These are phyloP conservation scores for Embiotoca jacksoni DNA, from an alignment of 2,113 vertebrate species.

Conservation along the genomic window DNA sequence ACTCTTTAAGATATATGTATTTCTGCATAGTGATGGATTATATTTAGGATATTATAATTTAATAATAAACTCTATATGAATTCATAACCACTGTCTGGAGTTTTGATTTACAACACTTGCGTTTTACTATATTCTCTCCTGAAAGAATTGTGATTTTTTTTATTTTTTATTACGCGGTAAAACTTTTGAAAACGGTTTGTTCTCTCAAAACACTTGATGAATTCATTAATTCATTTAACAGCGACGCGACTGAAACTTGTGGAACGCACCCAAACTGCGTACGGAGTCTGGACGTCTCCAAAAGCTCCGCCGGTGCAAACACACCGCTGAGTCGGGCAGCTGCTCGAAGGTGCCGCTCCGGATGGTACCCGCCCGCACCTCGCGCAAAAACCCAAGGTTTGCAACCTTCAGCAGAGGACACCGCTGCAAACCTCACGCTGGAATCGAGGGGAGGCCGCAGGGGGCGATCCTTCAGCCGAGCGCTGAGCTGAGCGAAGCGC, in stretches of 20 bases:
- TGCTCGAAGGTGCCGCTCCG: conserved; percentile 30
- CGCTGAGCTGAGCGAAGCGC: conserved; percentile 27
- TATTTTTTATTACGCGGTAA: no score
- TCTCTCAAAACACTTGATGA: not conserved
- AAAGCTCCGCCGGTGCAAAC: no score
- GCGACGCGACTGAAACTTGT: conserved; percentile 18
- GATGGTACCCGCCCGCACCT: conserved; percentile 40
- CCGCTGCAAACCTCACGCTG: conserved; percentile 1
- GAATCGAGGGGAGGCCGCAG: not conserved
- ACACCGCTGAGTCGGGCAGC: conserved; percentile 71
- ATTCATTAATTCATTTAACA: not conserved
- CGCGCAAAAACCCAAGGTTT: conserved; percentile 19
- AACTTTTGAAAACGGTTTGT: not conserved
- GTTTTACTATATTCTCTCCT: not conserved
- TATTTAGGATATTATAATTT: conserved; percentile 60
- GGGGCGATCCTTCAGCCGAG: conserved; percentile 29
- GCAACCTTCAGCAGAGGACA: not conserved
- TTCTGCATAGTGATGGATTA: conserved; percentile 52
- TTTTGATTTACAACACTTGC: not conserved
- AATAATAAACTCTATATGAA: conserved; percentile 62
- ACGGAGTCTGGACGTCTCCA: not conserved
- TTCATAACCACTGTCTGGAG: conserved; percentile 15
- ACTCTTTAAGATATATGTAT: conserved; percentile 53
- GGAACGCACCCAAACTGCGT: conserved; percentile 22
- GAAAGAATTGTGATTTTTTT: no score